These are phyloP conservation scores for Ciconia boyciana DNA, from an alignment of 2,113 vertebrate species.

Conservation along the genomic window DNA sequence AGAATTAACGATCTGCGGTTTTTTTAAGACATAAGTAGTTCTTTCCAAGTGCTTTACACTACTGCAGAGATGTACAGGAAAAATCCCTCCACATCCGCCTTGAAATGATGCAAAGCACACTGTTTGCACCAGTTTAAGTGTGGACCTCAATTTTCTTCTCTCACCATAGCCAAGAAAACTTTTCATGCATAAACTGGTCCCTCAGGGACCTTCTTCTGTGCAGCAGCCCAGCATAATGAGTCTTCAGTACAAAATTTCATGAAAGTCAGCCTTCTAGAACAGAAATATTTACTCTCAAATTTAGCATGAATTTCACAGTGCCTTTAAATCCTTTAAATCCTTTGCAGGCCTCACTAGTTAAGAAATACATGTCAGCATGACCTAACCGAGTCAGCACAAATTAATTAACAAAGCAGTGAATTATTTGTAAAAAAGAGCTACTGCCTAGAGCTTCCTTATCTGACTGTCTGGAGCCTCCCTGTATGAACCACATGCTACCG, in stretches of 20 bases:
- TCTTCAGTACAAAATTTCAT: background rate
- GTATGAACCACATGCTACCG: background rate
- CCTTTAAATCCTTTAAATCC: background rate
- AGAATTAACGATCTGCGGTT: background rate
- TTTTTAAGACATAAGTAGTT: background rate
- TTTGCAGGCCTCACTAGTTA: background rate
- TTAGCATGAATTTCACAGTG: background rate
- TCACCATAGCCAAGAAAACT: background rate
- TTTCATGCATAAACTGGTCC: background rate
- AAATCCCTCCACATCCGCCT: background rate
- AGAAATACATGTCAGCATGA: background rate
- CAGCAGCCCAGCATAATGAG: background rate
- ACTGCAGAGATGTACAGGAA: background rate
- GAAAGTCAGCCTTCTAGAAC: background rate
- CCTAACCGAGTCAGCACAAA: background rate
- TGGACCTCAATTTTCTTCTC: background rate
- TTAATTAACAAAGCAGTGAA: background rate
- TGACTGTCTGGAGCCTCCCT: background rate
- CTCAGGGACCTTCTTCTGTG: background rate
- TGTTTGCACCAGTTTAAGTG: background rate
- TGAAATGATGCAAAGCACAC: background rate
- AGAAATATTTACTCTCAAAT: background rate
- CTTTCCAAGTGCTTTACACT: background rate
- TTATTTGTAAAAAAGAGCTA: background rate
- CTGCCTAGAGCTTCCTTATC: background rate